phyloP scores from a whole-genome alignment of 2,888 invertebrate genomes.

The Tetramorium bicarinatum region DNA sequence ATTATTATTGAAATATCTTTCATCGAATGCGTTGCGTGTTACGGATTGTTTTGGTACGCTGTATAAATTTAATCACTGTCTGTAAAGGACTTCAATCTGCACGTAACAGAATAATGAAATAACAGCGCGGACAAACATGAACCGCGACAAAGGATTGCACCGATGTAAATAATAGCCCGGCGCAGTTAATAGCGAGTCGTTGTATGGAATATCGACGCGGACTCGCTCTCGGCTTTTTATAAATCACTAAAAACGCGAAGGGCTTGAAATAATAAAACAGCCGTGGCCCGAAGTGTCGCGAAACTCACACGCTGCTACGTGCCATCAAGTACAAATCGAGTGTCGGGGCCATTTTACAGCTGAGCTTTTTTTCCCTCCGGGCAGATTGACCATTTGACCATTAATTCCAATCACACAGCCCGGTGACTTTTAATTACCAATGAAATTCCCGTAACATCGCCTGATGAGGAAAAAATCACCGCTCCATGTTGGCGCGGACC shows the following conservation, averaged over 20 bases:
- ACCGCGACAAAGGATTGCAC: conserved; percentile 13
- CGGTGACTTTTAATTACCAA: conserved; percentile 85
- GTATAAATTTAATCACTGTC: conserved; percentile 14
- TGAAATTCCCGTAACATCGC: conserved; percentile 83
- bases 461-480: conserved; percentile 81
- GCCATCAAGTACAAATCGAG: conserved; percentile 55
- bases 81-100: conserved; percentile 7
- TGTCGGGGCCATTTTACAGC: conserved; percentile 69
- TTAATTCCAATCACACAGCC: conserved; percentile 85
- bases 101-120: conserved; percentile 32
- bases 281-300: conserved; percentile 21
- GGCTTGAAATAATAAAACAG: conserved; percentile 42
- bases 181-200: conserved; percentile 1
- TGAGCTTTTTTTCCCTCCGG: conserved; percentile 74
- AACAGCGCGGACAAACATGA: conserved; percentile 24
- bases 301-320: conserved; percentile 41
- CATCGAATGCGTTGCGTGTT: neutral
- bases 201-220: neutral
- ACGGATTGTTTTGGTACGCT: neutral
- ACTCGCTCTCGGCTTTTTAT: conserved; percentile 31
- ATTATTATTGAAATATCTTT: neutral
- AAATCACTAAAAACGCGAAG: conserved; percentile 42
- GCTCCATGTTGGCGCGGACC: conserved; percentile 63
- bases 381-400: conserved; percentile 84
- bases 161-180: conserved; percentile 17